phyloP scores from a whole-genome alignment of 2,797 vertebrate genomes.

The Anguilla anguilla region DNA sequence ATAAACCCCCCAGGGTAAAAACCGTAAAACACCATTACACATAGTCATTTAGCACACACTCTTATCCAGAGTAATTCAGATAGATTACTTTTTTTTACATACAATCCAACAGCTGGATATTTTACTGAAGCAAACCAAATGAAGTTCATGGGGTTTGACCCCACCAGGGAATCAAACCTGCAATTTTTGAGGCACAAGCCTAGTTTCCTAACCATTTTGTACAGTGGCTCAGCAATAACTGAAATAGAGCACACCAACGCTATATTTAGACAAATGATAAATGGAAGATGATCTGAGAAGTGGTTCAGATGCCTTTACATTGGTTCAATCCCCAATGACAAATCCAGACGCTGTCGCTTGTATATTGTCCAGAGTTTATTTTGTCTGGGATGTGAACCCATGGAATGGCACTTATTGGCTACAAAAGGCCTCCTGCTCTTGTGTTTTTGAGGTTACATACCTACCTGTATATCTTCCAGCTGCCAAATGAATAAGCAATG shows the following conservation, averaged over 20 bases:
- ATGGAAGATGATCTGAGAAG: not conserved
- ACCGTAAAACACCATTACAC: not conserved
- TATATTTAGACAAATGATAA: not conserved
- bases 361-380: not conserved
- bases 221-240: not conserved
- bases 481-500: not conserved
- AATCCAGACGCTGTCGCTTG: not conserved
- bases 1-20: not conserved
- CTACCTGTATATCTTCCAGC: not conserved
- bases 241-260: not conserved
- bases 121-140: too few species aligned
- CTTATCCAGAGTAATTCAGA: too few species aligned
- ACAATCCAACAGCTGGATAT: too few species aligned
- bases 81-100: too few species aligned
- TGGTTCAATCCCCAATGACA: not conserved
- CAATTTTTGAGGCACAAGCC: too few species aligned
- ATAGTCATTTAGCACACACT: too few species aligned
- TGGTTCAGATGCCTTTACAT: not conserved
- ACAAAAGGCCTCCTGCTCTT: not conserved
- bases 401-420: not conserved
- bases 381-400: not conserved
- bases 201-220: too few species aligned
- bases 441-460: not conserved
- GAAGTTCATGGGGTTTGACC: too few species aligned
- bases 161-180: too few species aligned